Conservation (phyloP, 2,888 invertebrate species). For the Melieria crassipennis region DNA sequence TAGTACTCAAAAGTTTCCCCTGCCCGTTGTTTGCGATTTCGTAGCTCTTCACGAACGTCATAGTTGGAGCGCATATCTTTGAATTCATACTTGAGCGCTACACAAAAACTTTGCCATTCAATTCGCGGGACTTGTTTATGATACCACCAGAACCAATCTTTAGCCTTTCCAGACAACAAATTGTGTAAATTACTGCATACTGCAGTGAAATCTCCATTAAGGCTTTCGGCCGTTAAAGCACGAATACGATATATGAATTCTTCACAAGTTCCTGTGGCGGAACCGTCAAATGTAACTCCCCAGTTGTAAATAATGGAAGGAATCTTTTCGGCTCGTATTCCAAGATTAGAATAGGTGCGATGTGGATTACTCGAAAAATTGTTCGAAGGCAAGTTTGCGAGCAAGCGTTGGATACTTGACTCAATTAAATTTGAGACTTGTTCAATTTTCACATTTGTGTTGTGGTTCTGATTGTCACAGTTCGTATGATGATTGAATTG, state of each 20-base stretch:
- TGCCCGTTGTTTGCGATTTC: constrained; percentile 25
- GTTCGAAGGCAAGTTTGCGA: not conserved
- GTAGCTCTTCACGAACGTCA: constrained; percentile 31
- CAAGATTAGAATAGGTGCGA: not conserved
- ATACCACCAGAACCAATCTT: constrained; percentile 33
- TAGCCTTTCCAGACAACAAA: constrained; percentile 28
- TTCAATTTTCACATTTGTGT: not conserved
- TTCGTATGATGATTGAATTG: no score
- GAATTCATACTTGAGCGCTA: constrained; percentile 22
- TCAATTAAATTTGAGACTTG: not conserved
- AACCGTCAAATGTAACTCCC: constrained; percentile 24
- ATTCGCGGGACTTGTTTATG: constrained; percentile 16
- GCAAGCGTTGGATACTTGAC: not conserved
- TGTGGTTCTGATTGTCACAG: no score
- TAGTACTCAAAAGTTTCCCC: constrained; percentile 27
- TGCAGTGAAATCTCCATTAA: constrained; percentile 19
- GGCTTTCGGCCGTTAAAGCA: constrained; percentile 14
- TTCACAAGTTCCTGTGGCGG: constrained; percentile 15
- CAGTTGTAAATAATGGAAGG: constrained; percentile 20
- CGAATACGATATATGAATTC: constrained; percentile 34
- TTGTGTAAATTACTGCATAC: constrained; percentile 30
- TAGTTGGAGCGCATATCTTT: constrained; percentile 26
- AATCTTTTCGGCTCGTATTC: constrained; percentile 1
- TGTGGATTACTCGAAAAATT: not conserved
- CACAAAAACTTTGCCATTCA: constrained; percentile 26